Base-by-base conservation (phyloP, 2,797 vertebrate genomes). In the Pseudomugil tenellus region DNA sequence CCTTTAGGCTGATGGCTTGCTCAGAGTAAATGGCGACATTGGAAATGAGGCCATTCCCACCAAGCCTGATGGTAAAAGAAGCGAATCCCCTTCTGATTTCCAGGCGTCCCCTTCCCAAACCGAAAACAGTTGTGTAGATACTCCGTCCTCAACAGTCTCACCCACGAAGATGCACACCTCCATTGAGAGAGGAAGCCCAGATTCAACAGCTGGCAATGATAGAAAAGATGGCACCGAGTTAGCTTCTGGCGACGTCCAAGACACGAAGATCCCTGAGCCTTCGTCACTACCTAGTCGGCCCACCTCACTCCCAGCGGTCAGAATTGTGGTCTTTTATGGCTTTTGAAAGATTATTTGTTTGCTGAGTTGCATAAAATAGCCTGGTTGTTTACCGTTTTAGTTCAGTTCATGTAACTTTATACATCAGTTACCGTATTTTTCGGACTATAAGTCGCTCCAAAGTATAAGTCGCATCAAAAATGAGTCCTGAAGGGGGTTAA, bases 1-100 rank as follows among this genome's bases (percentile, higher is more conserved):
- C 0, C 12, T 63, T 75, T 21, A 98, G 97, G 91, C 87, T 72
- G 95, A 97, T 31, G 91, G 93, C 88, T 95, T 95, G 81, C 80
- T 94, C 73, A 93, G 90, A 67, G 63, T 97, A 83, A 98, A 97
- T 32, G 96, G 96, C 67, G 95, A 90, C 32, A 2, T 72, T 2
- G 76, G 70, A 65, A 53, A 64, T 0, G 68, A 93, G 11, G 70
- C 83, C 0, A 34, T 85, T 75, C 92, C 92, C 14, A 60, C 65
- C 41, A 65, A 80, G 2, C 76, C 84, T 0, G 77, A 84, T 3
- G 81, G 81, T 51, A 76, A 43, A 43, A 87, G 76, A 51, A 69
- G 83, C 11, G 85, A 87, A 3, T 88, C 88, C 23, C 85, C 88
- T 55, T 70, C 77, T 1, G 41, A n/a, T n/a, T 92, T 93, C 74